Evolutionary conservation across 2,113 vertebrate genomes (phyloP).

Genomic region (Phylloscopus trochiloides): DNA sequence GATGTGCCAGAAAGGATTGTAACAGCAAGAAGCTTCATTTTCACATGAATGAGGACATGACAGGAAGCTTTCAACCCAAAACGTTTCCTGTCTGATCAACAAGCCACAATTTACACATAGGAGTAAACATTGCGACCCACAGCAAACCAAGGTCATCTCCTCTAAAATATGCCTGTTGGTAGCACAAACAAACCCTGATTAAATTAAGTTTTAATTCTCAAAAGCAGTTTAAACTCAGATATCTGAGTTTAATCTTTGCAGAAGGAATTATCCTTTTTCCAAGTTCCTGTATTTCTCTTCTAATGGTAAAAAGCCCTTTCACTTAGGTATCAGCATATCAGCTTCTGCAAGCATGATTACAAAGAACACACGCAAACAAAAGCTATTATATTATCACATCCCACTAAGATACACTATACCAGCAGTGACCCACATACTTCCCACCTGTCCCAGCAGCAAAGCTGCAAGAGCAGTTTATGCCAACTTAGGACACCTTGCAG

Average conservation of each 20-base stretch:
- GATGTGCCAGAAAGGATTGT: neutral
- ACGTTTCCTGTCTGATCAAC: slow-evolving; percentile 35
- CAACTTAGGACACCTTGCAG: accelerated
- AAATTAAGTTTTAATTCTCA: neutral
- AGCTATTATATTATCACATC: neutral
- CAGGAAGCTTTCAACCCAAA: slow-evolving; percentile 32
- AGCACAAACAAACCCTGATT: neutral
- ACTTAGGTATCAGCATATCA: neutral
- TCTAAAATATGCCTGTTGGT: neutral
- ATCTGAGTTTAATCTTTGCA: neutral
- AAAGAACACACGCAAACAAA: neutral
- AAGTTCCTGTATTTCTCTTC: neutral
- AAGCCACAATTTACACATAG: neutral
- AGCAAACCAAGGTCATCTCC: neutral
- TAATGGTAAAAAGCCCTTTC: neutral
- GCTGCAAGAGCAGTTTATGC: neutral
- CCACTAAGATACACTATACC: neutral
- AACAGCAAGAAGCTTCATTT: slow-evolving; percentile 21
- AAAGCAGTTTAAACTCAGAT: neutral
- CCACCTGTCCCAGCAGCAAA: neutral
- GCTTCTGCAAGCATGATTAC: neutral
- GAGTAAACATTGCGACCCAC: neutral
- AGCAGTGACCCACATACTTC: neutral
- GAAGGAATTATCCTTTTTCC: neutral
- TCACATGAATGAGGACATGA: slow-evolving; percentile 8